These are phyloP conservation scores for Sturnira hondurensis DNA, from an alignment of 2,113 vertebrate genomes.

Conservation along the genomic window DNA sequence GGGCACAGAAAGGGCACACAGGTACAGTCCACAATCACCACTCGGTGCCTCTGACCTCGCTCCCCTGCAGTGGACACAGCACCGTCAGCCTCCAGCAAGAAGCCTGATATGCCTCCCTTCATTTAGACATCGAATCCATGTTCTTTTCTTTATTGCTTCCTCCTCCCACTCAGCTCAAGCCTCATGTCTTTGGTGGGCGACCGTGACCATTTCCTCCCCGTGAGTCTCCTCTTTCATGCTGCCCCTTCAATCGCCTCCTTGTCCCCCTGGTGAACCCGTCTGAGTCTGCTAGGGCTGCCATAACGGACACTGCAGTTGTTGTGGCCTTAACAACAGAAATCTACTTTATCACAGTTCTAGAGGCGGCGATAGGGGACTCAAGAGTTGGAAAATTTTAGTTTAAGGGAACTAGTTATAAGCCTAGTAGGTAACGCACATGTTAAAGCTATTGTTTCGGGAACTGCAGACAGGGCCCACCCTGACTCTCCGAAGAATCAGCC, in stretches of 20 bases:
- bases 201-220: not conserved
- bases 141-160: not conserved
- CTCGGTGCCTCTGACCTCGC: not conserved
- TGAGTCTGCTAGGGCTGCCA: not conserved
- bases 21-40: not conserved
- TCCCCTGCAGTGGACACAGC: too few species aligned
- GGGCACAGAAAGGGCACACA: too few species aligned
- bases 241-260: rapidly evolving
- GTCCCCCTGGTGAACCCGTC: rapidly evolving
- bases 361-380: not conserved
- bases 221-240: not conserved
- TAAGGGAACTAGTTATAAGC: too few species aligned
- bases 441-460: too few species aligned
- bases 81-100: not conserved
- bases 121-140: too few species aligned
- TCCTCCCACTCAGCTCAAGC: not conserved
- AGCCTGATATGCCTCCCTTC: not conserved
- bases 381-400: too few species aligned
- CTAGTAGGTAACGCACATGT: too few species aligned
- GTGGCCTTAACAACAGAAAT: not conserved
- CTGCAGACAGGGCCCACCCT: too few species aligned
- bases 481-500: too few species aligned
- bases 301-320: rapidly evolving
- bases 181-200: not conserved
- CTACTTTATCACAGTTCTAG: not conserved